These are phyloP conservation scores for Caenorhabditis uteleia DNA, from an alignment of 2,888 invertebrate species.

Conservation along the genomic window DNA sequence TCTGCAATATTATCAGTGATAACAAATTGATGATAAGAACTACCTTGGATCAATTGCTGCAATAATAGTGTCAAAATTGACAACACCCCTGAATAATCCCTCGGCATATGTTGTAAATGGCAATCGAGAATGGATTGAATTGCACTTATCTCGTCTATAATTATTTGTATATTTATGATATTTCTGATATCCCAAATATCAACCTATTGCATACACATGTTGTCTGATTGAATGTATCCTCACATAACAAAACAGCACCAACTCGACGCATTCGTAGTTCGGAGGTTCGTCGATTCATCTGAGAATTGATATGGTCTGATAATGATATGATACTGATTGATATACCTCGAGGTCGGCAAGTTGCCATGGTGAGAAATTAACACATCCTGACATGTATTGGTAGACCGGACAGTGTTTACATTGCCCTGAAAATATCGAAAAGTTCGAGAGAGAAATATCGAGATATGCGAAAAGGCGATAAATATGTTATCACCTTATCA, in stretches of 20 bases:
- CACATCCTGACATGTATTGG: slow-evolving; percentile 59
- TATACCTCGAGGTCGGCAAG: slow-evolving; percentile 48
- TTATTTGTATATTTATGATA: background rate
- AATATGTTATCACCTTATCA: background rate
- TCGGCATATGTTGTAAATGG: slow-evolving; percentile 54
- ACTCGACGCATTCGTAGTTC: slow-evolving; percentile 51
- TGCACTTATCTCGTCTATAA: slow-evolving; percentile 56
- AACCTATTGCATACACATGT: slow-evolving; percentile 58
- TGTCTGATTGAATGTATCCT: slow-evolving; percentile 59
- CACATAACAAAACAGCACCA: slow-evolving; percentile 54
- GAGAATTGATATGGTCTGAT: slow-evolving; percentile 3
- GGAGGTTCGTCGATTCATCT: slow-evolving; percentile 39
- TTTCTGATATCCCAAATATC: background rate
- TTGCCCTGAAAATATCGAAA: slow-evolving; percentile 46
- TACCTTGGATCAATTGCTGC: slow-evolving; percentile 55
- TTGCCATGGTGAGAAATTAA: slow-evolving; percentile 56
- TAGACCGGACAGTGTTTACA: slow-evolving; percentile 63
- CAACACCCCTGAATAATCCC: slow-evolving; percentile 53
- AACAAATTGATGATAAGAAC: background rate
- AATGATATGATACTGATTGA: background rate
- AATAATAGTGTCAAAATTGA: slow-evolving; percentile 56
- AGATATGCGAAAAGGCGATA: background rate
- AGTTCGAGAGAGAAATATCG: background rate
- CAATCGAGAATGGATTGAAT: slow-evolving; percentile 50
- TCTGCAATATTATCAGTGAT: slow-evolving; percentile 22